Evolutionary conservation across 1,140 invertebrate species (phyloP).

Genomic region (Drosophila repleta): DNA sequence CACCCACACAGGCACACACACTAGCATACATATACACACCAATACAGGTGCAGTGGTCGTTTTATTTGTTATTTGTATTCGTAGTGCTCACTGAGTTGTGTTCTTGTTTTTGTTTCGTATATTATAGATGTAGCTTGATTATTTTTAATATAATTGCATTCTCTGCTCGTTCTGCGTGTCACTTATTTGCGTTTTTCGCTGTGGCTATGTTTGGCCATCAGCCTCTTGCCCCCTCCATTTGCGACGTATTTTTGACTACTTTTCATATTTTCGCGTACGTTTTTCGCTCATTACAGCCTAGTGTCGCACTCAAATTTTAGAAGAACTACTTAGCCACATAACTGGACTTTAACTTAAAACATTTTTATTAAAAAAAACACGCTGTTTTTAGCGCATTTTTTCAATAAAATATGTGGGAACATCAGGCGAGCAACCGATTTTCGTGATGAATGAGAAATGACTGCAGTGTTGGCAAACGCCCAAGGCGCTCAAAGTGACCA

Average conservation of each 20-base stretch:
- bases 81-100: slow-evolving; percentile 27
- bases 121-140: slow-evolving; percentile 54
- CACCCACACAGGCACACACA: slow-evolving; percentile 51
- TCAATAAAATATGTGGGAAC: slow-evolving; percentile 56
- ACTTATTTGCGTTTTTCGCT: slow-evolving; percentile 77
- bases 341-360: slow-evolving; percentile 17
- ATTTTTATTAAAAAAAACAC: slow-evolving; percentile 31
- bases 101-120: slow-evolving; percentile 21
- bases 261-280: slow-evolving; percentile 64
- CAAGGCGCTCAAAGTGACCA: background rate
- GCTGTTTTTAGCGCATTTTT: slow-evolving; percentile 60
- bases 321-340: slow-evolving; percentile 22
- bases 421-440: slow-evolving; percentile 47
- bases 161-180: slow-evolving; percentile 65
- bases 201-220: slow-evolving; percentile 53
- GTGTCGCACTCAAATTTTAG: slow-evolving; percentile 23
- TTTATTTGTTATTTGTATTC: slow-evolving; percentile 24
- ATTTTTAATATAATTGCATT: slow-evolving; percentile 56
- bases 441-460: slow-evolving; percentile 48
- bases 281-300: slow-evolving; percentile 39
- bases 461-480: slow-evolving; percentile 24
- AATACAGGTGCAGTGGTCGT: slow-evolving; percentile 30
- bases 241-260: slow-evolving; percentile 66
- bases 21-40: slow-evolving; percentile 25
- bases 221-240: slow-evolving; percentile 57